Base-by-base conservation (phyloP, 2,888 invertebrate species). In the Bruchidius siliquastri region DNA sequence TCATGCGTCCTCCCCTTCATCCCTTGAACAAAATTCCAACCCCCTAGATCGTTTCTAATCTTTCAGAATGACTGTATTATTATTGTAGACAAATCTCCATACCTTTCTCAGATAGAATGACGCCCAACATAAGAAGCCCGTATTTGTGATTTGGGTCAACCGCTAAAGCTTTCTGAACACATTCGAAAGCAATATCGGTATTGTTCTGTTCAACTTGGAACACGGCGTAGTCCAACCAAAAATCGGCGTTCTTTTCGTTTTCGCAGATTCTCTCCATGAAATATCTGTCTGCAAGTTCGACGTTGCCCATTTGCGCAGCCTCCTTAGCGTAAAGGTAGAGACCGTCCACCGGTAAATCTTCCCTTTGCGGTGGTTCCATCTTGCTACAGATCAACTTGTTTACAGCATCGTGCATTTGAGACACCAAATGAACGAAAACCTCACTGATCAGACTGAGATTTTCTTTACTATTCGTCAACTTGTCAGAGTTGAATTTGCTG, bases 181-280 rank as follows among this genome's bases (percentile, higher is more conserved):
- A 85, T 78, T 85, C 83, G 70, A 83, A 81, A 1, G 86, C 85
- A 68, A 82, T 82, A 70, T 84, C 84, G 2, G 73, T 67, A 30
- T 84, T 77, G 3, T 79, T 77, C 2, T 78, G 74, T 75, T 84
- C 81, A 71, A 85, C 74, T 67, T 84, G 80, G 77, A 79, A 86
- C 69, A 87, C 74, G 0, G 85, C 86, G 72, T 84, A 86, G 76
- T 86, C 82, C 73, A 86, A 85, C 86, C 86, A 87, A 71, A 73
- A 78, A 74, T 83, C 79, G 3, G 85, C 77, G 74, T 76, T 79
- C 10, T 77, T 73, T 72, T 81, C 78, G 75, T 83, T 78, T 21
- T 78, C 76, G 71, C 80, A 79, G 21, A 87, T 81, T 75, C 83
- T 75, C 82, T 86, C 82, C 72, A 85, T 74, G 71, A 82, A 82